phyloP scores from a whole-genome alignment of 2,888 invertebrate species.

The Eurytoma californica region DNA sequence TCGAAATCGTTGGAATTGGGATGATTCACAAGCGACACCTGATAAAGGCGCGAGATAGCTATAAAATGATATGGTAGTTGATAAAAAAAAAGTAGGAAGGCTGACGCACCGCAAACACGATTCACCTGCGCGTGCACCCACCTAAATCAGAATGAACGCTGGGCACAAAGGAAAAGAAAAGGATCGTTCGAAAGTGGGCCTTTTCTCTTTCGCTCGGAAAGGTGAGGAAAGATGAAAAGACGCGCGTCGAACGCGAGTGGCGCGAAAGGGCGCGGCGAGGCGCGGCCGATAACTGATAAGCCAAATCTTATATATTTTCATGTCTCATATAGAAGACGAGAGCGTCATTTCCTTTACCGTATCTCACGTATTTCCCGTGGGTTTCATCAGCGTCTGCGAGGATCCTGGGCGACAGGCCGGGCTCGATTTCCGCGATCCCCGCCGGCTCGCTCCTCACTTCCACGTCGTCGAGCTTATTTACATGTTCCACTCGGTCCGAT shows the following conservation, averaged over 20 bases:
- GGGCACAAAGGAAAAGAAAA: not conserved
- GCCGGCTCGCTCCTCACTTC: slow-evolving; percentile 17
- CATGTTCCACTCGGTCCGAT: not conserved
- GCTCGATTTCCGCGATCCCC: not conserved
- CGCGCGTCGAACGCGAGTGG: not conserved
- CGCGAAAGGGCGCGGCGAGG: slow-evolving; percentile 29
- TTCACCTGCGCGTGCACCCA: not conserved
- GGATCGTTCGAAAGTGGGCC: no score
- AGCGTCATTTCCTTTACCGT: slow-evolving; percentile 66
- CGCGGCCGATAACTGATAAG: slow-evolving; percentile 27
- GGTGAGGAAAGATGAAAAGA: not conserved
- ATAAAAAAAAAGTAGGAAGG: slow-evolving; percentile 56
- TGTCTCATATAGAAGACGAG: not conserved
- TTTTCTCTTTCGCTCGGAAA: not conserved
- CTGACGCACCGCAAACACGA: slow-evolving; percentile 51
- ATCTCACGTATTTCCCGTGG: slow-evolving; percentile 68
- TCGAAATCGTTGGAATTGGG: slow-evolving; percentile 31
- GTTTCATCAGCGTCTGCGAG: slow-evolving; percentile 52
- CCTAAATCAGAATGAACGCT: not conserved
- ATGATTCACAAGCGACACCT: slow-evolving; percentile 67
- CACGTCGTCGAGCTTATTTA: slow-evolving; percentile 3
- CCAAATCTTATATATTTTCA: not conserved
- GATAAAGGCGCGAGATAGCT: slow-evolving; percentile 63
- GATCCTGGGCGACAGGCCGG: slow-evolving; percentile 55
- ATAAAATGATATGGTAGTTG: slow-evolving; percentile 54